Conservation (phyloP, 1,140 invertebrate genomes). For the Aphaenogaster rudis region DNA sequence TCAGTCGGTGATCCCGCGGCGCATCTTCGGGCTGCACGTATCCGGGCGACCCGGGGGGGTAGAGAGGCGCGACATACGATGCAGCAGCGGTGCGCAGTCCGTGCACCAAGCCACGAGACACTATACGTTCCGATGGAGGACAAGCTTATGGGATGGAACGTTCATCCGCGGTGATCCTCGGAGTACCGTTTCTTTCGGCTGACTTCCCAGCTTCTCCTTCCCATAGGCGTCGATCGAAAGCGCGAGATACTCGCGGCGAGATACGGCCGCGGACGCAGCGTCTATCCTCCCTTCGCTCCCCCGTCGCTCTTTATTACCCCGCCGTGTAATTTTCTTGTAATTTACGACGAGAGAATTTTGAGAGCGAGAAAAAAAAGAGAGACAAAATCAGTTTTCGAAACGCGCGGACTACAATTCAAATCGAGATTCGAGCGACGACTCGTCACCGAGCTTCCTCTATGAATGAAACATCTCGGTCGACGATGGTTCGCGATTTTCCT, state of each 20-base stretch:
- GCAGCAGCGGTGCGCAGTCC: slow-evolving; percentile 38
- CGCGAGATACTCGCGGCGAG: slow-evolving; percentile 36
- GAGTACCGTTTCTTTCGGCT: slow-evolving; percentile 63
- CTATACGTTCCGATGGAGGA: slow-evolving; percentile 66
- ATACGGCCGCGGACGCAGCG: background rate
- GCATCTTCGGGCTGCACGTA: slow-evolving; percentile 77
- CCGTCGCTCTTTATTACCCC: background rate
- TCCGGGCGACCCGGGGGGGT: slow-evolving; percentile 32
- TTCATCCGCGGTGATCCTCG: slow-evolving; percentile 67
- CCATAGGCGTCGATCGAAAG: slow-evolving; percentile 41
- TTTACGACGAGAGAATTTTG: background rate
- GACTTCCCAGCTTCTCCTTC: slow-evolving; percentile 20
- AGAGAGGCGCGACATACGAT: slow-evolving; percentile 65
- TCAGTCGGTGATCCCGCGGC: slow-evolving; percentile 85
- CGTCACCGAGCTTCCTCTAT: slow-evolving; percentile 15
- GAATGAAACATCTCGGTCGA: slow-evolving; percentile 52
- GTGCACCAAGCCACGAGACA: slow-evolving; percentile 69
- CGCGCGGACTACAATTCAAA: slow-evolving; percentile 25
- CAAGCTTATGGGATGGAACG: slow-evolving; percentile 73
- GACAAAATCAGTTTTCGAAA: background rate
- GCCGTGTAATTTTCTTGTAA: background rate
- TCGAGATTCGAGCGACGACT: slow-evolving; percentile 13
- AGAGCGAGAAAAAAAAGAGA: background rate
- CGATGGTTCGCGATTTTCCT: slow-evolving; percentile 44
- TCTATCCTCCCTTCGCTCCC: background rate